Conservation (phyloP, 2,797 vertebrate genomes). For the Enteromius viviparus region DNA sequence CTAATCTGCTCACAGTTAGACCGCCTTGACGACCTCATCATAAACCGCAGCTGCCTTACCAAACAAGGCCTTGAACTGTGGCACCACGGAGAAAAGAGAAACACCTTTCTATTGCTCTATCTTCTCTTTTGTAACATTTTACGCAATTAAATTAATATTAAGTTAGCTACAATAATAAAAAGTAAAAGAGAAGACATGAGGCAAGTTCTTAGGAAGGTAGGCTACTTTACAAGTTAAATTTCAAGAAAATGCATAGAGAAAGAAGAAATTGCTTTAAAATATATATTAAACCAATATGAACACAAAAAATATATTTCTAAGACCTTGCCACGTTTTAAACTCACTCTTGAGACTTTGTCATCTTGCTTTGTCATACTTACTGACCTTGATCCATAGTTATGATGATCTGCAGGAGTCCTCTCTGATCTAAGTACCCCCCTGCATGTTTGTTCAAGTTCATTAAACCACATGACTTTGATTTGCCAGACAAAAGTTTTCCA, state of each 20-base stretch:
- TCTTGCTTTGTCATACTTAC: background rate
- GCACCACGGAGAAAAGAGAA: constrained; percentile 54
- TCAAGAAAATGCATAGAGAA: background rate
- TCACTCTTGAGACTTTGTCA: background rate
- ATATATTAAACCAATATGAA: background rate
- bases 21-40: constrained; percentile 65
- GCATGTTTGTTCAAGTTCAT: background rate
- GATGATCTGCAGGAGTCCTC: background rate
- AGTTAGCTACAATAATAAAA: background rate
- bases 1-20: constrained; percentile 70
- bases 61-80: constrained; percentile 55
- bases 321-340: background rate
- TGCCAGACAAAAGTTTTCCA: background rate
- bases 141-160: background rate
- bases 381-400: background rate
- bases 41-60: constrained; percentile 59
- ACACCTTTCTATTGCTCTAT: background rate
- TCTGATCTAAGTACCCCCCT: background rate
- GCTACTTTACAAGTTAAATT: background rate
- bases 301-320: background rate
- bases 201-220: background rate
- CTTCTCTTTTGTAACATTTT: background rate
- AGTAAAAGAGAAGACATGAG: background rate
- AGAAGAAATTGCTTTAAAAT: background rate
- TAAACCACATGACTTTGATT: constrained; percentile 11